phyloP scores from a whole-genome alignment of 2,797 vertebrate genomes.

The Sebastes wilsoni region DNA sequence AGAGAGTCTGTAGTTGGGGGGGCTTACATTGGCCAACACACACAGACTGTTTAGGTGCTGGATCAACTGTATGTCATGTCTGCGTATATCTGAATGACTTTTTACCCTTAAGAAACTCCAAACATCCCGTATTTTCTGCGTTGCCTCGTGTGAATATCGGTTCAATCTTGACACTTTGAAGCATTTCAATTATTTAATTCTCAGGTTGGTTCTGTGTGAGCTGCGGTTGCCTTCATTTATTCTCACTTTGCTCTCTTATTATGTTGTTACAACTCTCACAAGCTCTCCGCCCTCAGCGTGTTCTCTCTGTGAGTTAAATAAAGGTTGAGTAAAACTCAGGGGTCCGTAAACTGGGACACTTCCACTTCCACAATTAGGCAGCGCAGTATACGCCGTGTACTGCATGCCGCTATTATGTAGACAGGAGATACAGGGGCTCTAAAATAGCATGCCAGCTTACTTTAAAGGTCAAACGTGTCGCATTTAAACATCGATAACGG shows the following conservation, averaged over 20 bases:
- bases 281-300: neutral
- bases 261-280: neutral
- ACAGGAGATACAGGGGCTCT: neutral
- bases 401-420: neutral
- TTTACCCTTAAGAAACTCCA: neutral
- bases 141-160: neutral
- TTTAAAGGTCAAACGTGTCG: neutral
- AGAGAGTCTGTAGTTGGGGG: slow-evolving; percentile 29
- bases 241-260: neutral
- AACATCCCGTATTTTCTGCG: neutral
- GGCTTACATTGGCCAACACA: neutral
- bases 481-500: neutral
- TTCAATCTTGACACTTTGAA: neutral
- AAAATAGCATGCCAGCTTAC: neutral
- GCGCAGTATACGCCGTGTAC: neutral
- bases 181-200: neutral
- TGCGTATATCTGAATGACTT: neutral
- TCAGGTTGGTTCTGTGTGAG: neutral
- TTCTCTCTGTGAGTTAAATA: slow-evolving; percentile 21
- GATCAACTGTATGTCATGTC: neutral
- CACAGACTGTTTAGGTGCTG: neutral
- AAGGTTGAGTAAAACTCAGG: slow-evolving; percentile 36
- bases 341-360: slow-evolving; percentile 1
- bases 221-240: neutral
- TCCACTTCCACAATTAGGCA: slow-evolving; percentile 13